These are phyloP conservation scores for Torymus tubicola DNA, from an alignment of 2,888 invertebrate genomes.

Conservation along the genomic window DNA sequence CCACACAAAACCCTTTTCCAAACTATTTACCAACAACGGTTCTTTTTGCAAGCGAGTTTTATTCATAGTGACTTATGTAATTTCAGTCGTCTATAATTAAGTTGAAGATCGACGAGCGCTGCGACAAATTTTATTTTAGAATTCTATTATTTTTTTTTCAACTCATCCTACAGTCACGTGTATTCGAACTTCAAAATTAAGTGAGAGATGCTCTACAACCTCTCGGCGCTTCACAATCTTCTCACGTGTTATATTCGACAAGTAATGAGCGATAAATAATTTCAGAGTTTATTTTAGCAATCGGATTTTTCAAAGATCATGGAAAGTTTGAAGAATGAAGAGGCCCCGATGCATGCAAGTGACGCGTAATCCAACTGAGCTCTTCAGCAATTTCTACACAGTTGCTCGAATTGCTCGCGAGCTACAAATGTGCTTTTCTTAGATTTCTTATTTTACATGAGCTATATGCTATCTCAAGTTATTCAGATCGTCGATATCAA, in stretches of 20 bases:
- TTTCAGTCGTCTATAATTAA: slow-evolving; percentile 37
- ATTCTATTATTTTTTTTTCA: slow-evolving; percentile 19
- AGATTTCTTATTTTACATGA: slow-evolving; percentile 31
- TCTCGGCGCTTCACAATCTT: background rate
- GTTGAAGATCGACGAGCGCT: slow-evolving; percentile 8
- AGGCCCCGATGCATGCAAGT: too few species aligned
- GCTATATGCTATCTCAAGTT: slow-evolving; percentile 13
- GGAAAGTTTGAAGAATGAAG: too few species aligned
- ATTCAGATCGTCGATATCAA: too few species aligned
- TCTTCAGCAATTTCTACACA: too few species aligned
- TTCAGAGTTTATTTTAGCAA: background rate
- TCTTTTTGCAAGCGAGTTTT: background rate
- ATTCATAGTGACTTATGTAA: slow-evolving; percentile 36
- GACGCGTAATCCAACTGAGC: too few species aligned
- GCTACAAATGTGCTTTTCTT: slow-evolving; percentile 32
- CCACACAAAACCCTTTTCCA: background rate
- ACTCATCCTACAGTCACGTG: slow-evolving; percentile 25
- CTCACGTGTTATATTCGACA: too few species aligned
- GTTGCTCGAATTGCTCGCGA: too few species aligned
- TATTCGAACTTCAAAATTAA: background rate
- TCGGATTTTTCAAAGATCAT: background rate
- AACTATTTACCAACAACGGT: slow-evolving; percentile 41
- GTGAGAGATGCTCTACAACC: background rate
- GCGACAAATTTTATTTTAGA: slow-evolving; percentile 44
- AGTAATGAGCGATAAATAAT: too few species aligned